Base-by-base conservation (phyloP, 2,797 vertebrate genomes). In the Oryzias dopingdopingensis region DNA sequence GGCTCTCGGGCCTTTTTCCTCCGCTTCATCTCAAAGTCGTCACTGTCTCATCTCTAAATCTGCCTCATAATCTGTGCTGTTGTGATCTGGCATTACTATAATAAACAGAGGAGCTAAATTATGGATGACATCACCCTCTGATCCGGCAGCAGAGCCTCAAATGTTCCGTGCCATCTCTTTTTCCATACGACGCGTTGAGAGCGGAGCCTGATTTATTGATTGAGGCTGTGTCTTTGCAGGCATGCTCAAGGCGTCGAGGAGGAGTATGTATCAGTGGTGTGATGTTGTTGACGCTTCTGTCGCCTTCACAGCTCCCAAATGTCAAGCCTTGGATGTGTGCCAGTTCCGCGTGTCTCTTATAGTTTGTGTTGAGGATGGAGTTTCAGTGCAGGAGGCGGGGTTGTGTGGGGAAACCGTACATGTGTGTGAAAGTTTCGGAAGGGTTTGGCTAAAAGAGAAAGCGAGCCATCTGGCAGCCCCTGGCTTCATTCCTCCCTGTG, bases 401-500 rank as follows among this genome's bases (percentile, higher is more conserved):
- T 59, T 52, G 56, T 72, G 59, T 65, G 63, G 24, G 54, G 59
- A 4, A 47, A 32, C 22, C 59, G 26, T 52, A 49, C 59, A 58
- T 72, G 62, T 52, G 54, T 67, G 66, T 73, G 66, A 60, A 41
- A 67, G 58, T 62, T 47, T 62, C 22, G 16, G 20, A 29, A 44
- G 47, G 48, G 13, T 47, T 52, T 40, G 48, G 43, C 48, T 44
- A 58, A 8, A 5, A 23, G 43, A 7, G 37, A n/a, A 57, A 8
- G 56, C 40, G 75, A 72, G 81, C 75, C 80, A 88, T 84, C 86
- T 88, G 85, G 86, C 81, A 82, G 81, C 77, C 72, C 80, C 73
- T 81, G 74, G 74, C 72, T 86, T 70, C 59, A 67, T 56, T 68
- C 67, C 70, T 58, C 80, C 82, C 67, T 5, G n/a, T 47, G 82